Evolutionary conservation across 2,888 invertebrate species (phyloP).

Genomic region (Ganaspis brasiliensis): DNA sequence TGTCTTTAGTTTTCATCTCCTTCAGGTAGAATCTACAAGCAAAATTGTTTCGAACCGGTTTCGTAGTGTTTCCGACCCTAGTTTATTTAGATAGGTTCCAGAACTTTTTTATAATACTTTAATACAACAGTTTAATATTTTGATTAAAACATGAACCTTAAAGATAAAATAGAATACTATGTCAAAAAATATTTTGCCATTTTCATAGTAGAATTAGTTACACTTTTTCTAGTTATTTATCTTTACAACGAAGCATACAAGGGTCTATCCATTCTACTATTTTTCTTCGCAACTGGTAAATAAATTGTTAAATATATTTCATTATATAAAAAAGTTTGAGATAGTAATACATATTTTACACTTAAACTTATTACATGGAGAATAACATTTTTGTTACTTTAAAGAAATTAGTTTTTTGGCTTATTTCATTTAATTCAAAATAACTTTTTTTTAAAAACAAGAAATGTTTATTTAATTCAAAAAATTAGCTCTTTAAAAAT

Average conservation of each 20-base stretch:
- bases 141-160: not conserved
- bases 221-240: not conserved
- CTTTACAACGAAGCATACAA: not conserved
- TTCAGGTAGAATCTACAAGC: not conserved
- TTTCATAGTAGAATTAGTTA: not conserved
- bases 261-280: not conserved
- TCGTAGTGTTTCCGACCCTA: not conserved
- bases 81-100: not conserved
- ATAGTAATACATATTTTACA: not conserved
- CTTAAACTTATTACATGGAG: too few species aligned
- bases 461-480: too few species aligned
- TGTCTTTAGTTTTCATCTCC: slow-evolving; percentile 17
- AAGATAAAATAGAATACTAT: not conserved
- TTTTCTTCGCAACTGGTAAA: slow-evolving; percentile 21
- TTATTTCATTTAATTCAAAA: too few species aligned
- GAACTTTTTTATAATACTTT: too few species aligned
- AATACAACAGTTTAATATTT: not conserved
- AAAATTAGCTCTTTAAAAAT: too few species aligned
- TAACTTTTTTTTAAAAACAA: too few species aligned
- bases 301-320: not conserved
- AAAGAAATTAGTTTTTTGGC: too few species aligned
- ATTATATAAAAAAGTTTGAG: not conserved
- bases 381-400: too few species aligned
- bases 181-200: not conserved
- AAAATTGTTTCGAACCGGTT: slow-evolving; percentile 27